These are phyloP conservation scores for Metridium senile DNA, from an alignment of 92 coral and sea anemone genomes.

Conservation along the genomic window DNA sequence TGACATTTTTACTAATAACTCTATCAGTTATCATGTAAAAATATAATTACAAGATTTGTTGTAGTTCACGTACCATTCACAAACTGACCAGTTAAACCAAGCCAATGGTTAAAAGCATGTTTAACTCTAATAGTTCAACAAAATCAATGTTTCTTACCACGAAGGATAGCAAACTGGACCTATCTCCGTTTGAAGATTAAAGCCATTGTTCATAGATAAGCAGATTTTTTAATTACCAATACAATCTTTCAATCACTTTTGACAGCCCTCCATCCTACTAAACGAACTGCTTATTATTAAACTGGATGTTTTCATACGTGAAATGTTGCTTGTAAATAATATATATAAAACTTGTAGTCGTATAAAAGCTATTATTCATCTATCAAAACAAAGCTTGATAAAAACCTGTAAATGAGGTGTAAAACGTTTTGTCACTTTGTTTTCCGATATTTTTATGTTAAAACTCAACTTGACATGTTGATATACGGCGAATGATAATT, in stretches of 20 bases:
- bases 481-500: not conserved
- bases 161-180: too few species aligned
- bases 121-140: too few species aligned
- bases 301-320: not conserved
- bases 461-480: not conserved
- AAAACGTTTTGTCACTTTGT: not conserved
- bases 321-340: too few species aligned
- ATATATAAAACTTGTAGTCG: too few species aligned
- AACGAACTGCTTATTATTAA: not conserved
- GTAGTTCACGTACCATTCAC: too few species aligned
- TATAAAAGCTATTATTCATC: not conserved
- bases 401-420: not conserved
- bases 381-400: not conserved
- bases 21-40: too few species aligned
- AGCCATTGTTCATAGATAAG: not conserved
- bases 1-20: too few species aligned
- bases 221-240: conserved; percentile 1
- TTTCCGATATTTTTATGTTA: not conserved
- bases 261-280: not conserved
- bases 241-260: conserved; percentile 1
- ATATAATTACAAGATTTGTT: too few species aligned
- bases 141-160: too few species aligned
- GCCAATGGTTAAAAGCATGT: too few species aligned
- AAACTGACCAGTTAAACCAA: too few species aligned
- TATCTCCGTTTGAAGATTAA: not conserved